These are phyloP conservation scores for human DNA, from an alignment of 2,113 vertebrate genomes.

Conservation along the genomic window DNA sequence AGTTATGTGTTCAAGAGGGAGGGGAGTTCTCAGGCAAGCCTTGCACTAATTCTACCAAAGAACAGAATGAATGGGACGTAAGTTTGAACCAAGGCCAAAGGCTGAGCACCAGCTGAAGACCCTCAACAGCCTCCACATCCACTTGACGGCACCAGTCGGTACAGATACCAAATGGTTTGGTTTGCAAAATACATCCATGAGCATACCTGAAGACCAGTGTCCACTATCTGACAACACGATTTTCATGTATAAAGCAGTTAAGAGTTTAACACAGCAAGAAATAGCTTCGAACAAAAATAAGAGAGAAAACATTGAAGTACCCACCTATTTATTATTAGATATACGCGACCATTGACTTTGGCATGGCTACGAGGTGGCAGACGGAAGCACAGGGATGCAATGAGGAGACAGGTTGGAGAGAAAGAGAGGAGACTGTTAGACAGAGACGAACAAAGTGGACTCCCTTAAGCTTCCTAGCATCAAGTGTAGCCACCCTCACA, in stretches of 20 bases:
- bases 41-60: neutral
- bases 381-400: constrained; percentile 79
- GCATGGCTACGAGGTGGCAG: constrained; percentile 91
- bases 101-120: constrained; percentile 62
- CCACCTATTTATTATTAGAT: constrained; percentile 99
- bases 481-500: neutral
- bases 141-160: neutral
- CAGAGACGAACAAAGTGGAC: constrained; percentile 20
- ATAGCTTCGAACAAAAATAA: constrained; percentile 54
- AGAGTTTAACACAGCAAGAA: constrained; percentile 23
- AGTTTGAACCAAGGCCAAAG: neutral
- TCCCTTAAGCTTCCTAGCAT: neutral
- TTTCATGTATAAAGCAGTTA: constrained; percentile 63
- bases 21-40: neutral
- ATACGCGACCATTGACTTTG: constrained; percentile 99
- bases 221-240: constrained; percentile 8
- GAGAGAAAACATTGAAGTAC: constrained; percentile 89
- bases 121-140: neutral
- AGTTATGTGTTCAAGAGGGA: neutral
- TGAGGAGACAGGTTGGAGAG: constrained; percentile 81
- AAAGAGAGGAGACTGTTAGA: constrained; percentile 84
- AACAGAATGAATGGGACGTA: neutral
- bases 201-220: constrained; percentile 53
- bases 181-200: constrained; percentile 32
- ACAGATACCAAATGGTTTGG: neutral